A percentile compares a stretch with the other conserved stretches of the same genome.
phyloP scores from a whole-genome alignment of 1,140 invertebrate species.

The Solen grandis region DNA sequence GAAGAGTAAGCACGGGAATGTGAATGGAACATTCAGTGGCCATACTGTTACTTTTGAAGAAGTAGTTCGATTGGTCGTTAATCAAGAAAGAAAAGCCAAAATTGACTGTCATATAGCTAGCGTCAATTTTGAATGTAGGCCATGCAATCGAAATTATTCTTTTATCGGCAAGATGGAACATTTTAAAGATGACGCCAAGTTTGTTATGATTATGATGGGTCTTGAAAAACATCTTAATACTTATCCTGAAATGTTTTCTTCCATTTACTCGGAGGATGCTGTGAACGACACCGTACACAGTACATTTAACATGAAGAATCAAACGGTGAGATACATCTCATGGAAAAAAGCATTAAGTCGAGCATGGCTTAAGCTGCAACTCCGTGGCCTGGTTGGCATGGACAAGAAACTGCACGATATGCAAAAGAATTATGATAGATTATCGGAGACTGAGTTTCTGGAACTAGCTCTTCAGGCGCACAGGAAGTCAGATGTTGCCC shows the following conservation, averaged over 20 bases:
- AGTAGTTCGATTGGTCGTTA: slow-evolving; percentile 19
- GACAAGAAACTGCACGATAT: not conserved
- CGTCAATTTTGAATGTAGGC: slow-evolving; percentile 11
- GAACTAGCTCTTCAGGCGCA: slow-evolving; percentile 14
- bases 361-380: slow-evolving; percentile 42
- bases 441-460: slow-evolving; percentile 16
- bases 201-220: slow-evolving; percentile 5
- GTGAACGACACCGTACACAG: slow-evolving; percentile 24
- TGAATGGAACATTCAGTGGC: not conserved
- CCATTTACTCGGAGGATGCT: slow-evolving; percentile 1
- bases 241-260: not conserved
- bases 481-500: not conserved
- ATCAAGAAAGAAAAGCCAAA: not conserved
- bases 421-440: not conserved
- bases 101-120: slow-evolving; percentile 19
- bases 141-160: slow-evolving; percentile 30
- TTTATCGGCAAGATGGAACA: slow-evolving; percentile 53
- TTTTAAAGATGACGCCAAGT: slow-evolving; percentile 20
- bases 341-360: not conserved
- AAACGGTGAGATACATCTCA: slow-evolving; percentile 6
- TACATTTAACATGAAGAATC: slow-evolving; percentile 4
- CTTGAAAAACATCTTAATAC: not conserved
- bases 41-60: slow-evolving; percentile 46
- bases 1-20: not conserved
- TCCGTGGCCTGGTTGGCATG: slow-evolving; percentile 28